phyloP scores from a whole-genome alignment of 2,888 invertebrate species.

The Punctoribates punctum region DNA sequence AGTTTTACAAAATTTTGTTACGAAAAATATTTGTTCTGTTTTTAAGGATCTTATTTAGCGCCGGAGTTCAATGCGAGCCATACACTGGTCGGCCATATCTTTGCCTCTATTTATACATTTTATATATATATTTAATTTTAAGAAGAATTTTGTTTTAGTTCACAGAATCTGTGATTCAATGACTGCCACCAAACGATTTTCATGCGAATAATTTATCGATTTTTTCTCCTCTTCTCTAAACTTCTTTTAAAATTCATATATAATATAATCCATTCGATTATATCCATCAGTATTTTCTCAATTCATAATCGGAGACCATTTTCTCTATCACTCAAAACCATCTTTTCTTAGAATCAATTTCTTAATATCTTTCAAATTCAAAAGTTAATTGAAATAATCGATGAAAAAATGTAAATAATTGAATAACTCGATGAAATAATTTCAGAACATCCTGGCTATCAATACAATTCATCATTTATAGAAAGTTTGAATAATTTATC shows the following conservation, averaged over 20 bases:
- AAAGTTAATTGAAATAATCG: too few relatives aligned
- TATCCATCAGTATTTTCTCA: constrained; percentile 3
- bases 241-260: constrained; percentile 23
- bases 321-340: not conserved
- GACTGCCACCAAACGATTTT: constrained; percentile 22
- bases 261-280: constrained; percentile 4
- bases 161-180: not conserved
- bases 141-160: not conserved
- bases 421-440: too few relatives aligned
- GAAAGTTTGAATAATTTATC: too few relatives aligned
- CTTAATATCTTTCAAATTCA: not conserved
- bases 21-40: constrained; percentile 12
- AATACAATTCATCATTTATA: too few relatives aligned
- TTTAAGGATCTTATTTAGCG: not conserved
- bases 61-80: too few relatives aligned
- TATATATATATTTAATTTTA: constrained; percentile 29
- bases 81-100: not conserved
- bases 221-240: constrained; percentile 1
- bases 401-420: too few relatives aligned
- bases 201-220: constrained; percentile 14
- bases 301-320: not conserved
- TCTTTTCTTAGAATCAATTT: not conserved
- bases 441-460: too few relatives aligned
- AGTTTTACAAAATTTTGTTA: constrained; percentile 31
- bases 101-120: not conserved